A percentile compares a stretch with the other conserved stretches of the same genome.
phyloP scores from a whole-genome alignment of 2,113 vertebrate species.

The Lophochroa leadbeateri region DNA sequence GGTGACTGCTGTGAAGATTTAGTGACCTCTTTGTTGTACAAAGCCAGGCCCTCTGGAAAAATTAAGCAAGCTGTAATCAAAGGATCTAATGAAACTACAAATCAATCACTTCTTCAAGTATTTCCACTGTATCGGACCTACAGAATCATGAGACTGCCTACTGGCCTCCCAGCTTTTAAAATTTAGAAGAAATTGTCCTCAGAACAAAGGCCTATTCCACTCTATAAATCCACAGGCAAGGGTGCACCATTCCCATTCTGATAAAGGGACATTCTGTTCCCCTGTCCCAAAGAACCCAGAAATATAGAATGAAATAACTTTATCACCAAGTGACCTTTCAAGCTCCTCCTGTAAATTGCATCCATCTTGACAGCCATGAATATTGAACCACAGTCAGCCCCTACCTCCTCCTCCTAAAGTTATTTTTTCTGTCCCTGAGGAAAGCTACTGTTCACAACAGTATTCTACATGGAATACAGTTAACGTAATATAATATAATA shows the following conservation, averaged over 20 bases:
- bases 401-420: background rate
- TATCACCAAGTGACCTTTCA: background rate
- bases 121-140: background rate
- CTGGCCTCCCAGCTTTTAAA: background rate
- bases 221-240: background rate
- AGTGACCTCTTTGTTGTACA: background rate
- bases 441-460: background rate
- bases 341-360: background rate
- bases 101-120: background rate
- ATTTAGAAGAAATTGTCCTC: background rate
- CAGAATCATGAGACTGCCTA: background rate
- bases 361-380: background rate
- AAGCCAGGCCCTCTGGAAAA: background rate
- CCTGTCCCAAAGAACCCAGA: background rate
- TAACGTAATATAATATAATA: background rate
- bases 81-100: background rate
- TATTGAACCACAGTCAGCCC: background rate
- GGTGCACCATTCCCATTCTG: background rate
- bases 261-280: background rate
- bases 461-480: background rate
- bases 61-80: background rate
- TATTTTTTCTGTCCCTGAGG: background rate
- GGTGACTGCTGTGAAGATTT: background rate
- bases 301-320: background rate
- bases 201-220: background rate